Evolutionary conservation across 2,888 invertebrate species (phyloP), one percentile per base, ranked within the genome.

Genomic region (Gonocerus acuteangulatus): DNA sequence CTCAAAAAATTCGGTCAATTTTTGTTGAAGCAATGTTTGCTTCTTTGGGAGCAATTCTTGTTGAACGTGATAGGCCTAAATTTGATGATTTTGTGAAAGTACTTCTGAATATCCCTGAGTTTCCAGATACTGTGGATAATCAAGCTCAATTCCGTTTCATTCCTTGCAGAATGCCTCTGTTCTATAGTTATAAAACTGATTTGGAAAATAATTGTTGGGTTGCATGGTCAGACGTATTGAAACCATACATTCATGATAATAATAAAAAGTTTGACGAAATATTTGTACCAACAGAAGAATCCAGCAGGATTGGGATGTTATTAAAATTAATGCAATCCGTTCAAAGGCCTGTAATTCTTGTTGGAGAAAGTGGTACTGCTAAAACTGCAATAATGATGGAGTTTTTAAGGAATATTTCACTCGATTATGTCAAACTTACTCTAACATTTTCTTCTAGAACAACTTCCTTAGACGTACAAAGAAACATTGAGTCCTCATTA

Each of bases 361-460:
- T 94, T 0, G 95, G 95, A 1, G 93, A 93, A 70, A 90, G 92
- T 0, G 94, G 94, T 4, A 92, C 93, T 1, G 92, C 93, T 0
- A 95, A 95, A 77, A 91, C 93, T 0, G 92, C 94, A 0, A 89
- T 92, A 49, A 86, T 91, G 61, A 83, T 85, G 57, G 86, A 89
- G 71, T 93, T 89, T 73, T 75, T 94, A 52, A 79, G 86, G 47
- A 82, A 82, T 61, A 72, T 94, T 27, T 6, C 27, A 4, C 27
- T 54, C 2, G 18, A 36, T 16, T 27, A 89, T 86, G 79, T 89
- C 68, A 73, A 89, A 57, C 78, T 92, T 67, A 86, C 86, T 73
- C 84, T 94, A 74, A 94, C 94, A 76, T 94, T 95, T 75, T 94
- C 94, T 16, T 91, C 90, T 7, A 81, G 92, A 67, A 95, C 94